Conservation (phyloP, 2,113 vertebrate species). For the Phocoena phocoena region DNA sequence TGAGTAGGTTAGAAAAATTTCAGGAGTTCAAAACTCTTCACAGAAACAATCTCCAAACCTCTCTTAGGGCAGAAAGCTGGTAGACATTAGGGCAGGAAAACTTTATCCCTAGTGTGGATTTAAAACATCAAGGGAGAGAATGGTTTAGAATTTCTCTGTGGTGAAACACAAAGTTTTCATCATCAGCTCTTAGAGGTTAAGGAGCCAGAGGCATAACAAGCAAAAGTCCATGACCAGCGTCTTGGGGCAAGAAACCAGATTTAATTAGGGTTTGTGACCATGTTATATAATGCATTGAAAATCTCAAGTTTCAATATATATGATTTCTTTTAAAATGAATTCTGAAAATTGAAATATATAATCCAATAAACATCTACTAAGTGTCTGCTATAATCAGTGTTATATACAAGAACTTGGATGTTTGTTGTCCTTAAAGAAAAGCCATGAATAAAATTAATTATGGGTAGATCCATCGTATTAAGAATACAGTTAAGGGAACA, state of each 20-base stretch:
- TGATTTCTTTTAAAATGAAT: conserved; percentile 13
- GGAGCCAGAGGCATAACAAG: not conserved
- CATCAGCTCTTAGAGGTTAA: not conserved
- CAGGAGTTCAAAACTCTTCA: conserved; percentile 1
- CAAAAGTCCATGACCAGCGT: not conserved
- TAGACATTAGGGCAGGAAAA: not conserved
- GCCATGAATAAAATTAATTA: not conserved
- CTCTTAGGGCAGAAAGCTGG: not conserved
- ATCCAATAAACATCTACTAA: not conserved
- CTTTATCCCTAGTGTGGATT: not conserved
- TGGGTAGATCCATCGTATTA: not conserved
- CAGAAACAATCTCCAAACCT: not conserved
- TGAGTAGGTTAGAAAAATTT: not conserved
- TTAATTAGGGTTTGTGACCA: not conserved
- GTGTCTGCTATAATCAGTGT: not conserved
- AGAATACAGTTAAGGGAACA: not conserved
- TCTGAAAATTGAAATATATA: conserved; percentile 24
- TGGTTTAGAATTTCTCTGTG: not conserved
- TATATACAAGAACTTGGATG: not conserved
- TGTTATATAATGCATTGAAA: not conserved
- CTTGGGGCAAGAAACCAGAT: not conserved
- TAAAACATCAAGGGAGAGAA: not conserved
- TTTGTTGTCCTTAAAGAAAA: not conserved
- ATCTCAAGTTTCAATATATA: not conserved
- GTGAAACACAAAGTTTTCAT: not conserved